A percentile compares a stretch with the other conserved stretches of the same genome.
These are phyloP conservation scores for Rambutsinella grinnellia DNA, from an alignment of 2,888 invertebrate species.

Conservation along the genomic window DNA sequence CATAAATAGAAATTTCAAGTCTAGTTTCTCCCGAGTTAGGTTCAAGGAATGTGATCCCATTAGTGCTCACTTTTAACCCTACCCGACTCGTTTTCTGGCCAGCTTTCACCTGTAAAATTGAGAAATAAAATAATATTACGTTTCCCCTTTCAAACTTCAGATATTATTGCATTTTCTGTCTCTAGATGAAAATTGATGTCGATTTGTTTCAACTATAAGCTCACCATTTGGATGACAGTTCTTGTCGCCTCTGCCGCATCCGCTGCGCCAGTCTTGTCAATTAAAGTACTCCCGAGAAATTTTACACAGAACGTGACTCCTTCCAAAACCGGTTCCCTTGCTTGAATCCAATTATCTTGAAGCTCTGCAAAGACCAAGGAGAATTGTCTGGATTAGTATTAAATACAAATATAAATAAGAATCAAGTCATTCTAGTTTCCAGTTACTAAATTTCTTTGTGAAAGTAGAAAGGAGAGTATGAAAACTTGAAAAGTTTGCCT, in stretches of 20 bases:
- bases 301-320: slow-evolving; percentile 76
- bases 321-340: slow-evolving; percentile 67
- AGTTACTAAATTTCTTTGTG: not conserved
- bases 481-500: slow-evolving; percentile 12
- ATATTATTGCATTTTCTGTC: not conserved
- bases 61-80: slow-evolving; percentile 80
- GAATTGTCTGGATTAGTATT: slow-evolving; percentile 6
- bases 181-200: slow-evolving; percentile 23
- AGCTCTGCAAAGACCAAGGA: slow-evolving; percentile 51
- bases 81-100: slow-evolving; percentile 76
- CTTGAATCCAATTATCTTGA: slow-evolving; percentile 61
- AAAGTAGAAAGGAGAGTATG: slow-evolving; percentile 11
- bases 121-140: not conserved
- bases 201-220: slow-evolving; percentile 66
- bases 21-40: slow-evolving; percentile 78
- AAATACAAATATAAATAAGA: not conserved
- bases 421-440: not conserved
- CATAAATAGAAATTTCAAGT: slow-evolving; percentile 86
- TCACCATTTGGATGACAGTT: slow-evolving; percentile 79
- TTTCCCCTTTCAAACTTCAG: not conserved
- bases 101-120: slow-evolving; percentile 72
- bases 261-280: slow-evolving; percentile 81
- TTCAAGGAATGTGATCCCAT: slow-evolving; percentile 83
- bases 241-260: slow-evolving; percentile 86
- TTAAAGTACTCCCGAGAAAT: slow-evolving; percentile 83